Conservation (phyloP, 2,888 invertebrate genomes). For the Nemurella pictetii region DNA sequence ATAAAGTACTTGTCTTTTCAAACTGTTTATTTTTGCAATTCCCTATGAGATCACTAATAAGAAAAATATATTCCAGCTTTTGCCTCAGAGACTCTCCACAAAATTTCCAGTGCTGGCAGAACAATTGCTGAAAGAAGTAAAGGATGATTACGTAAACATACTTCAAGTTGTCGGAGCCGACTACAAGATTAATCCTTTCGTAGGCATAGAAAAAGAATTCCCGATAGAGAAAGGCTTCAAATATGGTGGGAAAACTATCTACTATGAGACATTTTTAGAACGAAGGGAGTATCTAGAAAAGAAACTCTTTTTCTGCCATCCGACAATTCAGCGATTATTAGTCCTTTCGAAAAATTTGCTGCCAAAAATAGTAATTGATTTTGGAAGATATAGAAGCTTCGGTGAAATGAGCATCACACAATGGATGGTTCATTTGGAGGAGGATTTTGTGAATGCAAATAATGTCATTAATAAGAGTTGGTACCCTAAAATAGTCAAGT, state of each 20-base stretch:
- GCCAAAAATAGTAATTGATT: constrained; percentile 60
- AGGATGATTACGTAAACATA: not conserved
- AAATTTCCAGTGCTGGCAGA: not conserved
- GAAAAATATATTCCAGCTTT: not conserved
- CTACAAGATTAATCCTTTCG: not conserved
- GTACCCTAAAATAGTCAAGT: constrained; percentile 30
- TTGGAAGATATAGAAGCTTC: constrained; percentile 51
- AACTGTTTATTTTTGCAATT: not conserved
- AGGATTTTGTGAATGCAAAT: constrained; percentile 24
- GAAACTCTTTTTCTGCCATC: constrained; percentile 64
- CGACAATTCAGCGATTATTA: constrained; percentile 64
- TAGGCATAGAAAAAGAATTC: not conserved
- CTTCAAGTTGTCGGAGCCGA: not conserved
- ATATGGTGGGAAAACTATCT: constrained; percentile 64
- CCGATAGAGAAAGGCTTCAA: constrained; percentile 59
- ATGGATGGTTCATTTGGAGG: not conserved
- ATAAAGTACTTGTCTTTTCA: not conserved
- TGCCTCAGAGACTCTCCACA: not conserved
- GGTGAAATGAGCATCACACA: constrained; percentile 7
- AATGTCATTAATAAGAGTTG: constrained; percentile 19
- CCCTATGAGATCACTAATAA: not conserved
- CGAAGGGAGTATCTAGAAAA: constrained; percentile 60
- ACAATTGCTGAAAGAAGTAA: not conserved
- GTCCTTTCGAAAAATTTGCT: constrained; percentile 57
- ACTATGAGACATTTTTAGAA: constrained; percentile 61